Evolutionary conservation across 2,113 vertebrate genomes (phyloP).

Genomic region (Cryptomyrus ogoouensis): DNA sequence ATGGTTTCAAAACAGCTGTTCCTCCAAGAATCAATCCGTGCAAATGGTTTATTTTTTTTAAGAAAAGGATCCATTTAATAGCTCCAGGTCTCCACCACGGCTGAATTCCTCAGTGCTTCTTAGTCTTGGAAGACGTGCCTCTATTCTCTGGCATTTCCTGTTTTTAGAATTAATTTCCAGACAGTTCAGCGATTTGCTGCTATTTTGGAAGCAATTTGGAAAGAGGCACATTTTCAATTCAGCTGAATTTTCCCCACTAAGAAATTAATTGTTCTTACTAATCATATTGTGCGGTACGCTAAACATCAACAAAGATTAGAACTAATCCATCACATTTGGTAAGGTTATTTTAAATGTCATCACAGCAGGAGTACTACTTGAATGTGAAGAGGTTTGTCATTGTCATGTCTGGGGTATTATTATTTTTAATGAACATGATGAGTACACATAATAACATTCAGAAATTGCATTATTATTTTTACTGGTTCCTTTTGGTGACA

Average conservation of each 20-base stretch:
- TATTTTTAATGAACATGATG: not conserved
- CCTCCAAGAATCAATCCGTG: not conserved
- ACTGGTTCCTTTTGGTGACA: not conserved
- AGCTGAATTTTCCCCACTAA: not conserved
- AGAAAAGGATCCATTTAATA: not conserved
- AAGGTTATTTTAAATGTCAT: not conserved
- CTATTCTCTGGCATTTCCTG: slow-evolving; percentile 33
- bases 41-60: not conserved
- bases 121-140: not conserved
- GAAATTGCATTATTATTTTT: not conserved
- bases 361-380: not conserved
- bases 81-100: not conserved
- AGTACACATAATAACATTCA: not conserved
- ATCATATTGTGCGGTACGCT: not conserved
- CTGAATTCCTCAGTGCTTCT: not conserved
- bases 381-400: not conserved
- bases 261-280: not conserved
- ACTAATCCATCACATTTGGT: not conserved
- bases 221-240: not conserved
- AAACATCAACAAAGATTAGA: not conserved
- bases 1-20: not conserved
- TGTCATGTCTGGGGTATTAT: not conserved
- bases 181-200: not conserved
- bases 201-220: not conserved
- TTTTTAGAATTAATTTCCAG: slow-evolving; percentile 22